A percentile compares a stretch with the other conserved stretches of the same genome.
phyloP scores from a whole-genome alignment of 2,888 invertebrate genomes.

The Sepiola atlantica region DNA sequence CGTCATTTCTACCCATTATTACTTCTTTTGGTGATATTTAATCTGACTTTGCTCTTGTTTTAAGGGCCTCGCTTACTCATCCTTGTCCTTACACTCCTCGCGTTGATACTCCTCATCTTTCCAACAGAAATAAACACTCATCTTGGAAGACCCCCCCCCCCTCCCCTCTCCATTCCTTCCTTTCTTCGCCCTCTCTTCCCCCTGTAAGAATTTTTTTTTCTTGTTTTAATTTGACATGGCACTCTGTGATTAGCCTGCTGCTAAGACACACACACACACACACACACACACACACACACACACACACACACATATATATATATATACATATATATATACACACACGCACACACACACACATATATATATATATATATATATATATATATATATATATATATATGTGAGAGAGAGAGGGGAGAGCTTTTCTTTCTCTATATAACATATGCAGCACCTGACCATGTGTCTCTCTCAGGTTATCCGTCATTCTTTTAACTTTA shows the following conservation, averaged over 20 bases:
- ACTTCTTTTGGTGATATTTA: not conserved
- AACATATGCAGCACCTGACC: slow-evolving; percentile 20
- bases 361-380: too few species aligned
- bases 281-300: too few species aligned
- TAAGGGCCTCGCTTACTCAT: slow-evolving; percentile 9
- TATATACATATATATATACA: too few species aligned
- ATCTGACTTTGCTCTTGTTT: not conserved
- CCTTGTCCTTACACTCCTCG: not conserved
- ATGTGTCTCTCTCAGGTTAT: not conserved
- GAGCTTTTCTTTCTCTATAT: not conserved
- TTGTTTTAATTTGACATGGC: not conserved
- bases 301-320: too few species aligned
- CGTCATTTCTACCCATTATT: not conserved
- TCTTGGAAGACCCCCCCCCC: not conserved
- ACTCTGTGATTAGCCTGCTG: not conserved
- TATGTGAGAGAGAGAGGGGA: not conserved
- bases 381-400: too few species aligned
- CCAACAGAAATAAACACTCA: slow-evolving; percentile 35
- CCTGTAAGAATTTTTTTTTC: not conserved
- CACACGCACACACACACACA: too few species aligned
- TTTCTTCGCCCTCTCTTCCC: not conserved
- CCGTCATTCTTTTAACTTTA: slow-evolving; percentile 8
- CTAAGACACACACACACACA: not conserved
- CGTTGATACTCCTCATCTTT: not conserved
- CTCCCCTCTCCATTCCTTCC: not conserved